phyloP scores from a whole-genome alignment of 2,113 vertebrate species.

The Hemibagrus wyckioides region DNA sequence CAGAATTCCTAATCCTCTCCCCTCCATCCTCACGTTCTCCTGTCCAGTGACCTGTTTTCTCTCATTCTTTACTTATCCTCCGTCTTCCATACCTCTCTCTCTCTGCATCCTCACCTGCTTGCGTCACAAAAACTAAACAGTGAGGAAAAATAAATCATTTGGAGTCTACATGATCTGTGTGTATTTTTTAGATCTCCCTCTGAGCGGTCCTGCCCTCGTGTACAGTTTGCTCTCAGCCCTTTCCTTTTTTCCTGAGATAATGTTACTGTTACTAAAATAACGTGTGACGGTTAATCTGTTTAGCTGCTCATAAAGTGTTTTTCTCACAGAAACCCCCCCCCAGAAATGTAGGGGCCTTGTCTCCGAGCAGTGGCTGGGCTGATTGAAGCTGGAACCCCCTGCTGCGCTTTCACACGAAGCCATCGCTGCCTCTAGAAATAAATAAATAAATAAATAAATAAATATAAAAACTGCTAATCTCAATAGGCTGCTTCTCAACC shows the following conservation, averaged over 20 bases:
- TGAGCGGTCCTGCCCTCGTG: constrained; percentile 44
- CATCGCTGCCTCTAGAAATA: constrained; percentile 43
- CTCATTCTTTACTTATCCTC: neutral
- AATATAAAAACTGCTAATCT: constrained; percentile 50
- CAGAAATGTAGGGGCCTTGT: constrained; percentile 31
- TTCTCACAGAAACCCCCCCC: neutral
- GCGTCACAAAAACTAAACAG: neutral
- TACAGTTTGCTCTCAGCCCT: constrained; percentile 47
- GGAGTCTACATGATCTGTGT: neutral
- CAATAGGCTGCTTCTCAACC: constrained; percentile 35
- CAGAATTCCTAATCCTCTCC: constrained; percentile 38
- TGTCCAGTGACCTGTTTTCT: constrained; percentile 14
- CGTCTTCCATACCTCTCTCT: neutral
- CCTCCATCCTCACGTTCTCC: neutral
- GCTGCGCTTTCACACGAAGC: constrained; percentile 45
- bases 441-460: constrained; percentile 43
- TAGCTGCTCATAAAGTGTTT: constrained; percentile 51
- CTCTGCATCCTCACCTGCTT: neutral
- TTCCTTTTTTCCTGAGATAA: constrained; percentile 57
- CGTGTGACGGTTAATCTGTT: constrained; percentile 73
- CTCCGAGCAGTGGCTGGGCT: constrained; percentile 40
- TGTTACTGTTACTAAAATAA: constrained; percentile 76
- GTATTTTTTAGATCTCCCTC: neutral
- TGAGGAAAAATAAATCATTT: neutral
- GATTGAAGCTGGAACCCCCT: constrained; percentile 50